These are phyloP conservation scores for Archilochus colubris DNA, from an alignment of 2,113 vertebrate species.

Conservation along the genomic window DNA sequence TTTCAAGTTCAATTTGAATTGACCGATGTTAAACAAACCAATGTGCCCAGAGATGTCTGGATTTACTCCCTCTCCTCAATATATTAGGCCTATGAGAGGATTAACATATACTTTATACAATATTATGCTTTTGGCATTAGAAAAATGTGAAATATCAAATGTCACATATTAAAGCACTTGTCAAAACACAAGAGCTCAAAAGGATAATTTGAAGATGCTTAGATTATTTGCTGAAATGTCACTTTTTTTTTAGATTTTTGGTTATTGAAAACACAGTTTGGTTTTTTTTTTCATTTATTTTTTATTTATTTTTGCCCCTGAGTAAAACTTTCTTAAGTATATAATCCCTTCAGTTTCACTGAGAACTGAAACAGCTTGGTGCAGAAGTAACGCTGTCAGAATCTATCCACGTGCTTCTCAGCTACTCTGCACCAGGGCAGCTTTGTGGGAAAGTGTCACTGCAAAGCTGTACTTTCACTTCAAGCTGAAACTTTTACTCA, in stretches of 20 bases:
- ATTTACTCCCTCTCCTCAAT: not conserved
- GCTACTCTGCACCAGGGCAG: not conserved
- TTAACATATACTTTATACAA: not conserved
- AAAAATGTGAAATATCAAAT: not conserved
- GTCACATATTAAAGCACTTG: not conserved
- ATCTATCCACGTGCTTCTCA: not conserved
- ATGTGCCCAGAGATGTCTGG: not conserved
- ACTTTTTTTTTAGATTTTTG: not conserved
- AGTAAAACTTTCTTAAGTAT: not conserved
- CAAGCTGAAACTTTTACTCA: not conserved
- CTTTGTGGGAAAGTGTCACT: not conserved
- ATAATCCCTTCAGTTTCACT: not conserved
- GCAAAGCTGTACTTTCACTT: not conserved
- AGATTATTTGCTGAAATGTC: not conserved
- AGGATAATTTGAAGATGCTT: not conserved
- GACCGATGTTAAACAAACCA: not conserved
- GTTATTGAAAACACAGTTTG: not conserved
- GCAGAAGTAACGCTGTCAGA: not conserved
- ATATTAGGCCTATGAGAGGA: not conserved
- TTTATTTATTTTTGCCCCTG: fast-evolving
- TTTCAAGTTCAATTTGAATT: not conserved
- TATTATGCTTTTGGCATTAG: not conserved
- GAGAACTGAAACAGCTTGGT: not conserved
- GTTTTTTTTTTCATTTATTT: no score
- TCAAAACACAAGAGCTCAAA: not conserved